These are phyloP conservation scores for Oithona nana DNA, from an alignment of 2,888 invertebrate genomes.

Conservation along the genomic window DNA sequence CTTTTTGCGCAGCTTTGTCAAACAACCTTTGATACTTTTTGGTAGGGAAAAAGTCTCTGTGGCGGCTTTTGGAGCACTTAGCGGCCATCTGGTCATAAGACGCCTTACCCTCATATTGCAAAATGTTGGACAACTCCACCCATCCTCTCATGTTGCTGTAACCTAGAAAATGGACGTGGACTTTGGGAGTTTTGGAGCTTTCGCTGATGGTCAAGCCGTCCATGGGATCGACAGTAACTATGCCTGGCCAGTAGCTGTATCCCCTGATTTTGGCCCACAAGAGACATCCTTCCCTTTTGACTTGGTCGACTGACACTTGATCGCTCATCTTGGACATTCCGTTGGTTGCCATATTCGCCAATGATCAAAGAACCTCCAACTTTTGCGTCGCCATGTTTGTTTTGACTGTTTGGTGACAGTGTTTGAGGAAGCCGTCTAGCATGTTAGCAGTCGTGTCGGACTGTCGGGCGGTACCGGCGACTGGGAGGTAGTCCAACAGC, in stretches of 20 bases:
- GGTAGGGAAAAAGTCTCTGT: constrained; percentile 3
- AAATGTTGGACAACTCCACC: not conserved
- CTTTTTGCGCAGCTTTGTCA: constrained; percentile 2
- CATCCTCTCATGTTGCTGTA: constrained; percentile 12
- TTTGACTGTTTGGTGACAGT: no score
- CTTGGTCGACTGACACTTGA: not conserved
- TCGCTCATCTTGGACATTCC: no score
- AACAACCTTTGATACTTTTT: constrained; percentile 9
- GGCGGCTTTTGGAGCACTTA: not conserved
- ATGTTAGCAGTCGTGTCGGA: no score
- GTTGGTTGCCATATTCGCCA: no score
- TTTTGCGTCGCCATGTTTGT: no score
- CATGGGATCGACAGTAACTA: constrained; percentile 27
- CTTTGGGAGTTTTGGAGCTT: not conserved
- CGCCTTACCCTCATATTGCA: not conserved
- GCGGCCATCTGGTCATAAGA: not conserved
- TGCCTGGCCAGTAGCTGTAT: constrained; percentile 91
- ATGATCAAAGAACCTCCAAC: no score
- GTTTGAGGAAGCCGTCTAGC: no score
- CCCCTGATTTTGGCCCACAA: constrained; percentile 95
- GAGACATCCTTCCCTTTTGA: constrained; percentile 33
- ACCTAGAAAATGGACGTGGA: constrained; percentile 12
- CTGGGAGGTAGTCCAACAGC: no score
- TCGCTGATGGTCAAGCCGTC: constrained; percentile 1
- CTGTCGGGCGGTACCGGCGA: no score